Conservation (phyloP, 1,140 invertebrate genomes). For the Dermatophagoides farinae region DNA sequence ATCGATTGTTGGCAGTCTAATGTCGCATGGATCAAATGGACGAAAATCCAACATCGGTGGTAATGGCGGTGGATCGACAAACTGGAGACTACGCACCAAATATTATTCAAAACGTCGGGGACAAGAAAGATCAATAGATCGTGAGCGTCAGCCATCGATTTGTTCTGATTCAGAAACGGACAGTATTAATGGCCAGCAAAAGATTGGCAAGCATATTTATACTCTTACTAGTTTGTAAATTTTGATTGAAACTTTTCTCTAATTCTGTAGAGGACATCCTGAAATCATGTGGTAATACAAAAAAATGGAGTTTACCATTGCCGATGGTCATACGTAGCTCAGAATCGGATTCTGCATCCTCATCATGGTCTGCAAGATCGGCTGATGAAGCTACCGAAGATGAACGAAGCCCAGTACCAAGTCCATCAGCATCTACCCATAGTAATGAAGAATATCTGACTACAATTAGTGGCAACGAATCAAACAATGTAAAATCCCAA, state of each 20-base stretch:
- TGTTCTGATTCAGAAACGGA: constrained; percentile 9
- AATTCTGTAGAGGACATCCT: not conserved
- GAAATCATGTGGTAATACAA: not conserved
- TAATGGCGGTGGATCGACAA: not conserved
- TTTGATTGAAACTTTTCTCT: not conserved
- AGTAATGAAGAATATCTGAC: not conserved
- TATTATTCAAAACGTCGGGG: not conserved
- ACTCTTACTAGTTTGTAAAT: not conserved
- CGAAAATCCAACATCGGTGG: not conserved
- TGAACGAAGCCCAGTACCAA: constrained; percentile 10
- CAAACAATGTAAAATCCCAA: not conserved
- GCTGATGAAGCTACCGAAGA: constrained; percentile 12
- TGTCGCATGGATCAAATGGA: not conserved
- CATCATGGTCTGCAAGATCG: constrained; percentile 3
- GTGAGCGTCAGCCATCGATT: not conserved
- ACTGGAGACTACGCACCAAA: not conserved
- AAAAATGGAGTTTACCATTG: constrained; percentile 11
- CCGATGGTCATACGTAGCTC: constrained; percentile 2
- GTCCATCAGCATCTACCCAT: constrained; percentile 8
- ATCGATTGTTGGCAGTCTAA: constrained; percentile 1
- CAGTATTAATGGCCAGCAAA: not conserved
- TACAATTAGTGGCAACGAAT: too few species aligned
- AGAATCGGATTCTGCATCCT: constrained; percentile 7
- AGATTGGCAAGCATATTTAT: not conserved
- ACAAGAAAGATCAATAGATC: constrained; percentile 2